These are phyloP conservation scores for Eurosta solidaginis DNA, from an alignment of 1,140 invertebrate species.

Conservation along the genomic window DNA sequence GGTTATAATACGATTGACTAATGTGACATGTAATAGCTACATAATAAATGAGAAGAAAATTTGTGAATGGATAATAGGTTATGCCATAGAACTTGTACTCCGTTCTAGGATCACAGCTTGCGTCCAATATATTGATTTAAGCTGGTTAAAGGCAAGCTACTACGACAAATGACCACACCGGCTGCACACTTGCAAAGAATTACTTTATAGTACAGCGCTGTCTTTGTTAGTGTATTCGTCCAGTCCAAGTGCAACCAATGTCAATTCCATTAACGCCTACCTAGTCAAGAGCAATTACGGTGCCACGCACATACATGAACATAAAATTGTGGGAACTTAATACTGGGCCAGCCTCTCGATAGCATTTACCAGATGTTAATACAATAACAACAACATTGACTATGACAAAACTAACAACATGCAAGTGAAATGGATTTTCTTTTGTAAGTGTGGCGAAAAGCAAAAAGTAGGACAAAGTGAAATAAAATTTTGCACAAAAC, in stretches of 20 bases:
- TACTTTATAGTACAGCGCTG: not conserved
- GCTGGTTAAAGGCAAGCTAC: not conserved
- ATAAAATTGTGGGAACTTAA: not conserved
- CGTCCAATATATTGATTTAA: not conserved
- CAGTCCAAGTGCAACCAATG: not conserved
- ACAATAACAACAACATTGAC: not conserved
- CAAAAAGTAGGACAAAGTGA: conserved; percentile 4
- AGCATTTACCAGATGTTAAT: not conserved
- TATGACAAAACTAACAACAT: not conserved
- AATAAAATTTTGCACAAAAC: not conserved
- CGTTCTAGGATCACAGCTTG: no score
- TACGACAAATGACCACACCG: conserved; percentile 13
- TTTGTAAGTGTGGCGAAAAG: not conserved
- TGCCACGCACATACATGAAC: not conserved
- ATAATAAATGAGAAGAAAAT: no score
- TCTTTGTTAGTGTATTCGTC: not conserved
- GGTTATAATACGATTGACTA: no score
- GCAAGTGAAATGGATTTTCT: not conserved
- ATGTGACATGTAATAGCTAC: no score
- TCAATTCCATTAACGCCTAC: not conserved
- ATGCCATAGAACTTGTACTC: not conserved
- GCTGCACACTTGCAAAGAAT: not conserved
- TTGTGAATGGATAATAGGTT: not conserved
- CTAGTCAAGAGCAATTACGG: not conserved
- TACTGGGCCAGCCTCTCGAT: not conserved